Evolutionary conservation across 2,113 vertebrate species (phyloP).

Genomic region (Brachypodius melanocephalos): DNA sequence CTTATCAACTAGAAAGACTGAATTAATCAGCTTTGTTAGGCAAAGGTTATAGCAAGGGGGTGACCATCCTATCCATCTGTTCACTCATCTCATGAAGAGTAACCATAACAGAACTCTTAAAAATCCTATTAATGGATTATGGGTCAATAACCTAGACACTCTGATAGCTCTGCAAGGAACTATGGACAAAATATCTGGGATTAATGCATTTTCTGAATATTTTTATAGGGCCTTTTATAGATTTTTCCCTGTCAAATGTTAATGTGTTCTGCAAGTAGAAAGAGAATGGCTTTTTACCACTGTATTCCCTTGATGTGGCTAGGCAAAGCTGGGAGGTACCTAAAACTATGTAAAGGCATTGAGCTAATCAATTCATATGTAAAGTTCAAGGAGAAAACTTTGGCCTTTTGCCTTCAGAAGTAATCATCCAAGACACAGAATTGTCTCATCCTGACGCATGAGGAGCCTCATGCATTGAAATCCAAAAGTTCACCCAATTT

Average conservation of each 20-base stretch:
- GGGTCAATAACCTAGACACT: constrained; percentile 53
- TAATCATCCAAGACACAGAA: constrained; percentile 13
- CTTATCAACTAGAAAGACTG: constrained; percentile 52
- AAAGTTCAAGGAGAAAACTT: constrained; percentile 56
- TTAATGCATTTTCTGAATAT: constrained; percentile 54
- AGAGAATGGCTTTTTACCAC: constrained; percentile 25
- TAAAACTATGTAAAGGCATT: constrained; percentile 36
- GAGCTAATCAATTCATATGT: constrained; percentile 44
- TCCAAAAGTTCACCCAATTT: constrained; percentile 48
- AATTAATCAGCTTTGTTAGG: constrained; percentile 59
- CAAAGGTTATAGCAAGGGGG: constrained; percentile 43
- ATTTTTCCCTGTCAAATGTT: constrained; percentile 50
- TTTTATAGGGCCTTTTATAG: constrained; percentile 33
- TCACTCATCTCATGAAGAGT: constrained; percentile 31
- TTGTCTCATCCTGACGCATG: constrained; percentile 25
- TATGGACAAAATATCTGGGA: constrained; percentile 41
- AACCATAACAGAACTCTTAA: constrained; percentile 50
- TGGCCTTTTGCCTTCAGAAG: constrained; percentile 43
- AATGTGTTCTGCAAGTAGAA: constrained; percentile 20
- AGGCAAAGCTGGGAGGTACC: constrained; percentile 8
- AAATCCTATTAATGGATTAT: constrained; percentile 65
- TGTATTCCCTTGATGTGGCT: constrained; percentile 3
- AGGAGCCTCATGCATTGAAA: constrained; percentile 19
- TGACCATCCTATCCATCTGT: constrained; percentile 43
- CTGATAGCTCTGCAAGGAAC: background rate